Base-by-base conservation (phyloP, 2,888 invertebrate genomes). In the Stratiomys singularior region DNA sequence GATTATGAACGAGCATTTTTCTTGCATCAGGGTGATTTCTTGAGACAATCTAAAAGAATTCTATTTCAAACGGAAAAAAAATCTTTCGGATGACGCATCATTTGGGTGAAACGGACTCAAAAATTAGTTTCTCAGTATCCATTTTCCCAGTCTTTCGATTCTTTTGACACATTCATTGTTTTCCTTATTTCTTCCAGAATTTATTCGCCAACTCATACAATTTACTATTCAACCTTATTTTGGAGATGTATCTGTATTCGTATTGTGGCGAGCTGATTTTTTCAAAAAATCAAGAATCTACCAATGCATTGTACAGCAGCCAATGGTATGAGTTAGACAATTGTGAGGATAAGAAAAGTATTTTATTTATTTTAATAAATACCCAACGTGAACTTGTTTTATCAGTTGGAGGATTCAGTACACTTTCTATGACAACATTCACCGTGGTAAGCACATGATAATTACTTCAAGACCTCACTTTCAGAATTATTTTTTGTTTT, bases 121-220 rank as follows among this genome's bases (percentile, higher is more conserved):
- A n/a, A n/a, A n/a, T n/a, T n/a, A n/a, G n/a, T n/a, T n/a, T n/a
- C n/a, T n/a, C n/a, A n/a, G n/a, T n/a, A n/a, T n/a, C n/a, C n/a
- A n/a, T n/a, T n/a, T n/a, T n/a, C n/a, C n/a, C n/a, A n/a, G n/a
- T n/a, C n/a, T n/a, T n/a, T n/a, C n/a, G n/a, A n/a, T n/a, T n/a
- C n/a, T n/a, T n/a, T n/a, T n/a, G n/a, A n/a, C n/a, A n/a, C n/a
- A n/a, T n/a, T n/a, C n/a, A n/a, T n/a, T n/a, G n/a, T n/a, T n/a
- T n/a, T n/a, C n/a, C n/a, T n/a, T n/a, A n/a, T n/a, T 52, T n/a
- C 25, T 72, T 72, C 7, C 71, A 72, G 71, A 72, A 72, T 56
- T 11, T 72, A 1, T 72, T 72, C 28, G 71, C 71, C 11, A 72
- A 72, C 56, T 72, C 71, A 0, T 72, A 72, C 71, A 72, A 56